Evolutionary conservation across 1,140 invertebrate species (phyloP), one percentile per base, ranked within the genome.

Genomic region (Belonocnema kinseyi): DNA sequence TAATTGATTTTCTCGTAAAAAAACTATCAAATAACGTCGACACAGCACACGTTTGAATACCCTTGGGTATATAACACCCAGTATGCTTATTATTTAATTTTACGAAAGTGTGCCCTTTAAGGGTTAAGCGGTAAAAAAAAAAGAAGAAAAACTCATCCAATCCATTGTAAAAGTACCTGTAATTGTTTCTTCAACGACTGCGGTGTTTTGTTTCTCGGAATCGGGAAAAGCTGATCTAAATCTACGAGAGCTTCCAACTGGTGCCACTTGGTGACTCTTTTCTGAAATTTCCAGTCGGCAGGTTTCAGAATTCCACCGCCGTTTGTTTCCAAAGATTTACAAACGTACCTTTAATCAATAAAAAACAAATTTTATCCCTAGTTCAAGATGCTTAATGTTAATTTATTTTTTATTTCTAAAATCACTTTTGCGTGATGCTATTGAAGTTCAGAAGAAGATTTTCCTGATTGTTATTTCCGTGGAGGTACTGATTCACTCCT

Each of bases 161-260:
- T n/a, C n/a, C n/a, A n/a, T n/a, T 46, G 7, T 26, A 77, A 74
- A 78, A 74, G 80, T 91, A 95, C 94, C 91, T 95, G 93, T 84
- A 95, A 92, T 83, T 95, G 93, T 88, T 93, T 93, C 80, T 93
- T 94, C 6, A 95, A 92, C 54, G 93, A 93, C 79, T 93, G 91
- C 33, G 92, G 92, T 85, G 91, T 90, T 82, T 93, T 91, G 26
- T 92, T 90, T 78, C 92, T 88, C 13, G 77, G 52, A 56, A 95
- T 93, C 54, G 93, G 92, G 86, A 95, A 94, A 50, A 93, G 85
- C 83, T 93, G 92, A 89, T 96, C 94, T 86, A 96, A 93, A 83
- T 95, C 93, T 85, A 95, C 92, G 79, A 93, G 91, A 80, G 94
- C 94, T 82, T 95, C 93, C n/a, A 96, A 85, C 83, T 94, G 92